These are phyloP conservation scores for Cyaniris semiargus DNA, from an alignment of 2,888 invertebrate genomes.

Conservation along the genomic window DNA sequence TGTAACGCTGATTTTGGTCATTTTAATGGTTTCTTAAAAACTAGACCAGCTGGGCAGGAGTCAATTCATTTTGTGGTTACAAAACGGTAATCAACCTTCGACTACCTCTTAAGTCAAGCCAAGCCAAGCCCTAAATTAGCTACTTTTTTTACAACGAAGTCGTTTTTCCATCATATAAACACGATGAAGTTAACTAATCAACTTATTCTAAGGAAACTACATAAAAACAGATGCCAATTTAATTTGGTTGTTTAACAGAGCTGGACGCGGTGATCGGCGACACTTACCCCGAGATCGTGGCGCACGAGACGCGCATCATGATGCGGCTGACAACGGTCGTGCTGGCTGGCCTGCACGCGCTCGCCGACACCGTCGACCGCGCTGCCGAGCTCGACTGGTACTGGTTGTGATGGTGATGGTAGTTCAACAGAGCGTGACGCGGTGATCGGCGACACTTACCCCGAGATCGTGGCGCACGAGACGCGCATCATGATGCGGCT, in stretches of 20 bases:
- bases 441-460: conserved; percentile 88
- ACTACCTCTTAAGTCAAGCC: too few relatives aligned
- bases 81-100: too few relatives aligned
- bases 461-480: conserved; percentile 90
- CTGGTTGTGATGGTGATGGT: background rate
- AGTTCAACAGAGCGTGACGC: conserved; percentile 84
- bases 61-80: too few relatives aligned
- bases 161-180: too few relatives aligned
- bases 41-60: too few relatives aligned
- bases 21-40: background rate
- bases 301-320: conserved; percentile 90
- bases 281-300: conserved; percentile 88
- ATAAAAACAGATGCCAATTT: too few relatives aligned
- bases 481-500: conserved; percentile 87
- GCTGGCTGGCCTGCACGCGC: conserved; percentile 77
- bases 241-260: conserved; percentile 64
- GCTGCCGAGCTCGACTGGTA: conserved; percentile 87
- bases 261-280: conserved; percentile 89
- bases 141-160: too few relatives aligned
- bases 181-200: background rate
- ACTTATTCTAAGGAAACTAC: background rate
- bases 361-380: conserved; percentile 79
- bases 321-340: conserved; percentile 83
- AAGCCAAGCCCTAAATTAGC: too few relatives aligned
- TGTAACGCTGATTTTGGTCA: too few relatives aligned